These are phyloP conservation scores for Gonioctena quinquepunctata DNA, from an alignment of 1,140 invertebrate genomes.

Conservation along the genomic window DNA sequence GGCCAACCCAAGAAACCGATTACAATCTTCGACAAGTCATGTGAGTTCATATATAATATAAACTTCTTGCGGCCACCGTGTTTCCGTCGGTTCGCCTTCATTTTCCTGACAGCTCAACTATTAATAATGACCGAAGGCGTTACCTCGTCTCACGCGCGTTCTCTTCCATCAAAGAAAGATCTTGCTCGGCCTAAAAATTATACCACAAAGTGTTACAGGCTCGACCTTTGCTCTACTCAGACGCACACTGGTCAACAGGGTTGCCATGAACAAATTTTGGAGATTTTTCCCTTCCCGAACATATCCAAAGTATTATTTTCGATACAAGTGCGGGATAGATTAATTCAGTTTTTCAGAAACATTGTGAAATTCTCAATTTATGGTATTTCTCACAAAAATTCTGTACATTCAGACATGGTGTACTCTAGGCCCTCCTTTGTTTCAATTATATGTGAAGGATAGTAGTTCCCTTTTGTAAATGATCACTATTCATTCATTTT, in stretches of 20 bases:
- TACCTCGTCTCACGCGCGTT: not conserved
- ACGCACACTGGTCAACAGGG: not conserved
- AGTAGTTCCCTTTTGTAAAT: too few relatives aligned
- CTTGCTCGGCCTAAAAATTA: not conserved
- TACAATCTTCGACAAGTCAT: conserved; percentile 6
- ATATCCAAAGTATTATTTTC: too few relatives aligned
- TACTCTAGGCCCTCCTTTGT: too few relatives aligned
- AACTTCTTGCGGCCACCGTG: not conserved
- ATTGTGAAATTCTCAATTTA: too few relatives aligned
- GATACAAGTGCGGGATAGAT: too few relatives aligned
- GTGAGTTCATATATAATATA: not conserved
- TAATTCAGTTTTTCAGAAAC: too few relatives aligned
- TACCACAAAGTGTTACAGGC: not conserved
- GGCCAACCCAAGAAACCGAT: not conserved
- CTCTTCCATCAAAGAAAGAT: conserved; percentile 1
- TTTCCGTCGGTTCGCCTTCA: conserved; percentile 3
- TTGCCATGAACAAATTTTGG: too few relatives aligned
- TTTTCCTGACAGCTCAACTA: conserved; percentile 16
- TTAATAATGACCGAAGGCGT: conserved; percentile 15
- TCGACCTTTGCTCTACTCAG: not conserved
- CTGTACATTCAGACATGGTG: too few relatives aligned
- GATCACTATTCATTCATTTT: too few relatives aligned
- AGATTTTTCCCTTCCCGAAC: too few relatives aligned
- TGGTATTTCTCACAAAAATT: too few relatives aligned
- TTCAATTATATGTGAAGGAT: too few relatives aligned